A percentile compares a stretch with the other conserved stretches of the same genome.
Evolutionary conservation across 92 coral and sea anemone genomes (phyloP).

Genomic region (Nematostella vectensis): DNA sequence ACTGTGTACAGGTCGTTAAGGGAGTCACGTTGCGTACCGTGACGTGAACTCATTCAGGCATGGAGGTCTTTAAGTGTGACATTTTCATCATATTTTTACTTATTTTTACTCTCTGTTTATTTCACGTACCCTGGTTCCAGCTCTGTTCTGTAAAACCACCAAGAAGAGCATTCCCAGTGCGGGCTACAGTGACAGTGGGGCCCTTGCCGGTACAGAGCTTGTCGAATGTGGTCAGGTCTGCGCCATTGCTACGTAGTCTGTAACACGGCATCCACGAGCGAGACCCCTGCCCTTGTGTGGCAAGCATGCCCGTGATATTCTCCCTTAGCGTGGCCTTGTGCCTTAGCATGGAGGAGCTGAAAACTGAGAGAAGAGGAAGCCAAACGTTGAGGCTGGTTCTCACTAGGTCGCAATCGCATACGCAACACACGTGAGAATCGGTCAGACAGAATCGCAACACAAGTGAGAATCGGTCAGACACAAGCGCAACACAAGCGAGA

Average conservation of each 20-base stretch:
- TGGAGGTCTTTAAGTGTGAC: too few relatives aligned
- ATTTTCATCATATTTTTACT: too few relatives aligned
- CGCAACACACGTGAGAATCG: too few relatives aligned
- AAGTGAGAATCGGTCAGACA: too few relatives aligned
- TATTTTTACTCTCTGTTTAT: too few relatives aligned
- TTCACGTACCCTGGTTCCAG: slow-evolving; percentile 39
- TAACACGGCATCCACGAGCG: slow-evolving; percentile 48
- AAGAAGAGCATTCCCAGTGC: slow-evolving; percentile 24
- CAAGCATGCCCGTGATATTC: slow-evolving; percentile 1
- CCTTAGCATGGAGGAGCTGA: slow-evolving; percentile 1
- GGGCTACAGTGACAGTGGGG: slow-evolving; percentile 33
- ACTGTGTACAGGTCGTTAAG: too few relatives aligned
- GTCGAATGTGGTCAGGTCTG: slow-evolving; percentile 32
- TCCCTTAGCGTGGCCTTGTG: slow-evolving; percentile 6
- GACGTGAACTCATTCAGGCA: too few relatives aligned
- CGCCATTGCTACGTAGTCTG: slow-evolving; percentile 33
- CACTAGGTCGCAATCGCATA: too few relatives aligned
- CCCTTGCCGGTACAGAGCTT: slow-evolving; percentile 40
- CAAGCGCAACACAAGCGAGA: too few relatives aligned
- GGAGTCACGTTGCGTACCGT: too few relatives aligned
- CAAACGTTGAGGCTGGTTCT: too few relatives aligned
- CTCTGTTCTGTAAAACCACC: slow-evolving; percentile 57
- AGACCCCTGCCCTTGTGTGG: slow-evolving; percentile 3
- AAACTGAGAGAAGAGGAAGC: background rate
- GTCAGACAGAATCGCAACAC: too few relatives aligned